Conservation (phyloP, 2,113 vertebrate species). For the Oreochromis spilurus region DNA sequence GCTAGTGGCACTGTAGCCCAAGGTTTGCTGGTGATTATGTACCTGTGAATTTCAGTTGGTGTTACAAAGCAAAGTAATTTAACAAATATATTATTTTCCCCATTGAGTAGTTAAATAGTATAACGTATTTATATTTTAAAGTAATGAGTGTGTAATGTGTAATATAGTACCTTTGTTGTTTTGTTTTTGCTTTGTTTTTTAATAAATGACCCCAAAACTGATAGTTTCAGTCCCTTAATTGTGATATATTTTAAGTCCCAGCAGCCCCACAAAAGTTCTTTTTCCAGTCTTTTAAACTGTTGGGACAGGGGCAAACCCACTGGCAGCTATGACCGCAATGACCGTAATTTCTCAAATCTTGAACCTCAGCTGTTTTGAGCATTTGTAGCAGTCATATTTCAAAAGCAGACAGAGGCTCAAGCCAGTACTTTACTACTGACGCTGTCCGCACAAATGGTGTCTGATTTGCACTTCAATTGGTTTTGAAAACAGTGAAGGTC, state of each 20-base stretch:
- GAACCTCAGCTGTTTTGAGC: not conserved
- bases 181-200: not conserved
- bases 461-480: not conserved
- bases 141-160: not conserved
- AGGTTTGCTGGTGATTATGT: not conserved
- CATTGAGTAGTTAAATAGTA: not conserved
- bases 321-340: not conserved
- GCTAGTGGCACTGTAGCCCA: not conserved
- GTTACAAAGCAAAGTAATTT: not conserved
- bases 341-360: not conserved
- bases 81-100: not conserved
- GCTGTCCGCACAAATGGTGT: not conserved
- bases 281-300: not conserved
- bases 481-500: not conserved
- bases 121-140: not conserved
- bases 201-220: not conserved
- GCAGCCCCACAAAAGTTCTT: not conserved
- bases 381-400: not conserved
- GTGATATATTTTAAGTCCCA: not conserved
- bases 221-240: not conserved
- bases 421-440: not conserved
- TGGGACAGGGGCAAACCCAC: not conserved
- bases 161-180: fast-evolving
- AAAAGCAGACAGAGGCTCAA: not conserved
- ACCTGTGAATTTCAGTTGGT: not conserved